Evolutionary conservation across 2,113 vertebrate species (phyloP), one percentile per base, ranked within the genome.

Genomic region (Rhinichthys klamathensis): DNA sequence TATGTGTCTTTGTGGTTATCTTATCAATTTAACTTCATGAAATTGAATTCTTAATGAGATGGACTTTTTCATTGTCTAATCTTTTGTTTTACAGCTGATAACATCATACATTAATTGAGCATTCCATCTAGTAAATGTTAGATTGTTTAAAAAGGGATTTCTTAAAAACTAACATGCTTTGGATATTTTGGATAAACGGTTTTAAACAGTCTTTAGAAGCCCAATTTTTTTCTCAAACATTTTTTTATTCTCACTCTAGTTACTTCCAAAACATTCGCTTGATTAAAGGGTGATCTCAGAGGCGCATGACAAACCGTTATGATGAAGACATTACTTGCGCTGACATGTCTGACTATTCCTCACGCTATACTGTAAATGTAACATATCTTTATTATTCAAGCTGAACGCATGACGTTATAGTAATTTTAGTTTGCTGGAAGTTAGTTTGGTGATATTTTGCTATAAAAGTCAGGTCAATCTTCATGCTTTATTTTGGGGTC

Each of bases 191-290:
- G 38, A 49, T 32, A 30, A 30, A 21, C 0, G 8, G 3, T 74
- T 84, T 56, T 72, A 49, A 80, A 56, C 21, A 69, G 21, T 67
- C 44, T 73, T 23, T 6, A n/a, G 10, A 80, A 74, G 51, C 51
- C 69, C 74, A 3, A 13, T 46, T 56, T 9, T 70, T 16, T 65
- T 16, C 44, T 49, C 16, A 6, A 11, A 58, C 18, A 58, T 61
- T 18, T 83, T 21, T 78, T 78, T 63, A 49, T 32, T 41, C 41
- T 21, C 38, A 30, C 30, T 78, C 51, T 73, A 69, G 35, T 46
- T 69, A 38, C n/a, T 63, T 78, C 73, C 65, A 49, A 78, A 84
- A 86, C 69, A 86, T 83, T 82, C 15, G 35, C 73, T 83, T 38
- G n/a, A 69, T 78, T 58, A 41, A 81, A 38, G 80, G 30, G 25